Percentiles rank a stretch among this genome's conserved stretches.
Conservation (phyloP, 2,888 invertebrate species). For the Aquatica leii region DNA sequence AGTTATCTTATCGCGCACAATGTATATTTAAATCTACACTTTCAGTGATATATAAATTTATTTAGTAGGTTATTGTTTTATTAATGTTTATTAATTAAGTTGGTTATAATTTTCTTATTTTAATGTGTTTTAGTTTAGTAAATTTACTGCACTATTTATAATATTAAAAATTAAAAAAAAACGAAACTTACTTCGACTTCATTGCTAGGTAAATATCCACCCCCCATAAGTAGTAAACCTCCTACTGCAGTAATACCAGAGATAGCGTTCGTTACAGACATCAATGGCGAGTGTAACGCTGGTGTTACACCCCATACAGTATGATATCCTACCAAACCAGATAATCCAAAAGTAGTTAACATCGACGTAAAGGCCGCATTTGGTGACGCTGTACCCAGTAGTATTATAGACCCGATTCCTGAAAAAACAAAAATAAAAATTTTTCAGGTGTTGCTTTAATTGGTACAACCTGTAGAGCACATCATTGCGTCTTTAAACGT, state of each 20-base stretch:
- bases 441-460: not conserved
- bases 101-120: too few relatives aligned
- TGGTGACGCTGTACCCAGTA: slow-evolving; percentile 79
- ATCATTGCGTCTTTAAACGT: slow-evolving; percentile 73
- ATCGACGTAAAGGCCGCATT: slow-evolving; percentile 86
- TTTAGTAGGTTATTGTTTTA: too few relatives aligned
- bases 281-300: slow-evolving; percentile 88
- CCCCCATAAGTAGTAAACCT: slow-evolving; percentile 86
- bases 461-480: slow-evolving; percentile 70
- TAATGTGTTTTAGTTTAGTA: too few relatives aligned
- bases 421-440: slow-evolving; percentile 39
- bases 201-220: slow-evolving; percentile 78
- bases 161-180: too few relatives aligned
- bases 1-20: too few relatives aligned
- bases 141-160: too few relatives aligned
- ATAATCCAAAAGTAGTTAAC: slow-evolving; percentile 84
- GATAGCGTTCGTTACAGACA: slow-evolving; percentile 93
- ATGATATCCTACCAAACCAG: slow-evolving; percentile 85
- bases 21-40: too few relatives aligned
- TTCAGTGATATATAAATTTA: too few relatives aligned
- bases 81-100: too few relatives aligned
- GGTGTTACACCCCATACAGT: slow-evolving; percentile 94
- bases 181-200: slow-evolving; percentile 70
- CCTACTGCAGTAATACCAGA: slow-evolving; percentile 94
- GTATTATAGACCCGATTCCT: slow-evolving; percentile 75